These are phyloP conservation scores for Diglossa brunneiventris DNA, from an alignment of 2,113 vertebrate genomes.

Conservation along the genomic window DNA sequence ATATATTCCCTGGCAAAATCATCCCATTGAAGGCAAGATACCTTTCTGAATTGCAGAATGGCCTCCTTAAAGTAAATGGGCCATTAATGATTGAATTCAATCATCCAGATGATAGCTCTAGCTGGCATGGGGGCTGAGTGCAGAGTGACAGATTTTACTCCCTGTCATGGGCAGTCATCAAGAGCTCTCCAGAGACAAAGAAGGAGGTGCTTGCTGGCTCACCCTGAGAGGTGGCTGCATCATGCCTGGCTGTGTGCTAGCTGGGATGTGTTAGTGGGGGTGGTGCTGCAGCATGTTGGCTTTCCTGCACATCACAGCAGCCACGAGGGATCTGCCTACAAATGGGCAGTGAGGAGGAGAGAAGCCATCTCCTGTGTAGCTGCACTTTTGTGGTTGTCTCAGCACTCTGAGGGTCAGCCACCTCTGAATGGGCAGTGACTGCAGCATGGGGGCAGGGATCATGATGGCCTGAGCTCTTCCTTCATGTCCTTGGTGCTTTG, in stretches of 20 bases:
- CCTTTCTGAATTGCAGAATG: conserved; percentile 23
- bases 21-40: background rate
- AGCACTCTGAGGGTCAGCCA: background rate
- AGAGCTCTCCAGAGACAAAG: background rate
- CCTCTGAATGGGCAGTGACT: background rate
- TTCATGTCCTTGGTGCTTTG: accelerated
- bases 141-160: background rate
- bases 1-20: background rate
- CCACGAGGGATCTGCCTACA: accelerated
- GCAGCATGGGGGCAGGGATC: background rate
- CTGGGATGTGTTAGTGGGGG: background rate
- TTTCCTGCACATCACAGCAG: background rate
- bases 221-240: background rate
- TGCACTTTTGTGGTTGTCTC: background rate
- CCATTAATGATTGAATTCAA: conserved; percentile 43
- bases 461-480: background rate
- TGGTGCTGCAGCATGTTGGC: background rate
- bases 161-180: accelerated
- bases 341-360: background rate
- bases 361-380: background rate
- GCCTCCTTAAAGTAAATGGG: conserved; percentile 22
- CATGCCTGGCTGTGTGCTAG: background rate
- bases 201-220: background rate
- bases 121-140: background rate
- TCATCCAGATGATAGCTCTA: background rate